phyloP scores from a whole-genome alignment of 2,888 invertebrate species.

The Lydus trimaculatus region DNA sequence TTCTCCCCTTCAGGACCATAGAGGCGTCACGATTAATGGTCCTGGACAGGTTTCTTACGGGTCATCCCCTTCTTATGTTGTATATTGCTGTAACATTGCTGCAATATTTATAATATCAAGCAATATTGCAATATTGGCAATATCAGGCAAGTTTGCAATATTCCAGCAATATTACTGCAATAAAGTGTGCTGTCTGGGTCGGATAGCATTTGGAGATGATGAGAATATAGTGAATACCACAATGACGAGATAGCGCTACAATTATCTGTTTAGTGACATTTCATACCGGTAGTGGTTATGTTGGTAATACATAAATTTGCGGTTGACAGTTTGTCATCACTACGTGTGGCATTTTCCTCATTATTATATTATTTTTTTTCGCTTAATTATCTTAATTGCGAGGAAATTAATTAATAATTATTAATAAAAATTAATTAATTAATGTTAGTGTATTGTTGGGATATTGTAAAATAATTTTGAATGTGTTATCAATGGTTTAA shows the following conservation, averaged over 20 bases:
- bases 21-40: too few species aligned
- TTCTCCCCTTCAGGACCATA: too few species aligned
- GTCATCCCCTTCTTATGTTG: too few species aligned
- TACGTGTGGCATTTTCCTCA: constrained; percentile 12
- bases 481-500: constrained; percentile 36
- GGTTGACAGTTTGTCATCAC: constrained; percentile 16
- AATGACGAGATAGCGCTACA: background rate
- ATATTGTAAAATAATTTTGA: constrained; percentile 19
- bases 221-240: too few species aligned
- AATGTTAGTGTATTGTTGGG: background rate
- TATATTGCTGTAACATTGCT: too few species aligned
- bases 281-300: background rate
- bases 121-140: too few species aligned
- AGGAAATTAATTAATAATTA: background rate
- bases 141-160: too few species aligned
- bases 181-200: too few species aligned
- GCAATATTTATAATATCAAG: too few species aligned
- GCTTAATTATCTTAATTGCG: background rate
- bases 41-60: too few species aligned
- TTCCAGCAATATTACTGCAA: too few species aligned
- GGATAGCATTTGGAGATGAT: too few species aligned
- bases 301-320: background rate
- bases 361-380: background rate
- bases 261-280: background rate
- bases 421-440: background rate